Conservation (phyloP, 1,140 invertebrate genomes). For the Drosophila dunni region DNA sequence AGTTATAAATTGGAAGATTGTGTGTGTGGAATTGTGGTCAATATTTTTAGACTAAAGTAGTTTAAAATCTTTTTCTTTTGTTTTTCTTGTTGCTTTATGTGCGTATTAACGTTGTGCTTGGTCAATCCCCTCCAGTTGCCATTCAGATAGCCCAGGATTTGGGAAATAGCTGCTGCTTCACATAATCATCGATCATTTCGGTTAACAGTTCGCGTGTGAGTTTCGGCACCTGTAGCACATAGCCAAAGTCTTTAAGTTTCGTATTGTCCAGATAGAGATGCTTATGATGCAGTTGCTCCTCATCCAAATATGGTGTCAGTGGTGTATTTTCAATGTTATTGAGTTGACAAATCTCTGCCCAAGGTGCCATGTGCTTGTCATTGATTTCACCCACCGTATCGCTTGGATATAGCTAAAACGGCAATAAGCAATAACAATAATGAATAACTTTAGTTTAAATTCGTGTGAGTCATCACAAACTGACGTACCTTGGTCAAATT, state of each 20-base stretch:
- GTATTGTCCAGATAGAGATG: constrained; percentile 91
- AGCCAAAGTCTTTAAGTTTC: constrained; percentile 88
- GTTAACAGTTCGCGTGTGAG: constrained; percentile 87
- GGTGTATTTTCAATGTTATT: constrained; percentile 93
- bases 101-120: constrained; percentile 71
- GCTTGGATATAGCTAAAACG: constrained; percentile 80
- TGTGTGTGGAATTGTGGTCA: constrained; percentile 13
- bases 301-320: constrained; percentile 93
- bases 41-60: constrained; percentile 46
- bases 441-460: not conserved
- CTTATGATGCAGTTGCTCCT: constrained; percentile 92
- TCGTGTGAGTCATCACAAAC: constrained; percentile 23
- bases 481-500: constrained; percentile 88
- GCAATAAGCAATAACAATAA: constrained; percentile 17
- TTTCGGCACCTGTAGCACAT: constrained; percentile 86
- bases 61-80: constrained; percentile 34
- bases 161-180: constrained; percentile 78
- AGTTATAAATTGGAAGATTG: constrained; percentile 63
- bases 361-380: constrained; percentile 95
- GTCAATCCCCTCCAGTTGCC: not conserved
- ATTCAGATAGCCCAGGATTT: constrained; percentile 71
- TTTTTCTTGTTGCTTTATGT: constrained; percentile 24
- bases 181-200: constrained; percentile 85
- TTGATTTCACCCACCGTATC: constrained; percentile 94
- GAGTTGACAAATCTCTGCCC: constrained; percentile 92